Percentiles rank a stretch among this genome's conserved stretches.
These are phyloP conservation scores for Catocala sponsa DNA, from an alignment of 2,888 invertebrate species.

Conservation along the genomic window DNA sequence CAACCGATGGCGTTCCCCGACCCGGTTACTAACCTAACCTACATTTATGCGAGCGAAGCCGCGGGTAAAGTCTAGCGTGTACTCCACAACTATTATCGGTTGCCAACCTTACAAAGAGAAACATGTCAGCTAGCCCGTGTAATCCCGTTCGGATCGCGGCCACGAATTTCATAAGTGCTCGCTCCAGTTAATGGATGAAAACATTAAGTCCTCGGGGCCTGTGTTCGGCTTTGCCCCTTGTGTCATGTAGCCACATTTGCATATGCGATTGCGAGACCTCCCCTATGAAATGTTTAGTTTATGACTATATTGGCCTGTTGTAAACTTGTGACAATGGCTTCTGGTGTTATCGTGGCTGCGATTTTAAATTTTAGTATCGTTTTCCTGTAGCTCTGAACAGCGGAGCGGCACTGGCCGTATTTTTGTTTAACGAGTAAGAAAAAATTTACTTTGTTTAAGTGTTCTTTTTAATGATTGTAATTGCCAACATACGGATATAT, in stretches of 20 bases:
- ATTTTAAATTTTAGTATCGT: no score
- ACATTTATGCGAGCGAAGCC: no score
- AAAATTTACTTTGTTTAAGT: no score
- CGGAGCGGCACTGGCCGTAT: no score
- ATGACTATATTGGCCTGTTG: conserved; percentile 28
- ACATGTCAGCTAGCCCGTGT: conserved; percentile 78
- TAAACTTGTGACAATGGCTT: conserved; percentile 16
- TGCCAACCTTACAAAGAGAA: conserved; percentile 71
- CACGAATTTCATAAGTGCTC: conserved; percentile 85
- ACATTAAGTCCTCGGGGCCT: conserved; percentile 79
- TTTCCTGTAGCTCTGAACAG: no score
- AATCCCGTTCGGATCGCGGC: conserved; percentile 83
- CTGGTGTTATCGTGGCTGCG: no score
- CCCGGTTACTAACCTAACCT: no score
- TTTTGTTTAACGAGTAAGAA: no score
- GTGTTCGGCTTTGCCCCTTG: conserved; percentile 47
- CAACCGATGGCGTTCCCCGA: no score
- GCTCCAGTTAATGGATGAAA: conserved; percentile 83
- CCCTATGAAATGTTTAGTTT: conserved; percentile 43
- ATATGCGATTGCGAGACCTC: conserved; percentile 63
- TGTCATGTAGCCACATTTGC: conserved; percentile 62
- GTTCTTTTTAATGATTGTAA: no score
- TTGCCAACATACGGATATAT: no score
- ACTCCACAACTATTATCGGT: neutral
- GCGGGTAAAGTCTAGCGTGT: no score